phyloP scores from a whole-genome alignment of 2,113 vertebrate species.

The Takifugu bimaculatus region DNA sequence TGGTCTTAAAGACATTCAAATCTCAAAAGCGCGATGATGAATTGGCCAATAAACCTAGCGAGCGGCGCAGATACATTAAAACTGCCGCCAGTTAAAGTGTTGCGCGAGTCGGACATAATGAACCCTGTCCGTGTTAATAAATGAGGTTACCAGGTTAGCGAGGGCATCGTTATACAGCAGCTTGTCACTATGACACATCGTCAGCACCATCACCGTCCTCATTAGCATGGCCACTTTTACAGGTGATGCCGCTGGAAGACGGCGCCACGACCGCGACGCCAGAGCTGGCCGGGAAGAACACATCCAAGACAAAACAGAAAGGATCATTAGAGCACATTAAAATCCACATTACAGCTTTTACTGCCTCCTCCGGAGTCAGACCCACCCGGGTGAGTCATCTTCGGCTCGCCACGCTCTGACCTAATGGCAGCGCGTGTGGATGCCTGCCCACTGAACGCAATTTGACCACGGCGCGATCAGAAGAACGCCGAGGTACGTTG shows the following conservation, averaged over 20 bases:
- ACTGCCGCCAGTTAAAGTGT: neutral
- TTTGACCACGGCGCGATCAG: slow-evolving; percentile 45
- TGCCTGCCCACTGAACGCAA: slow-evolving; percentile 53
- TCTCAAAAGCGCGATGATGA: neutral
- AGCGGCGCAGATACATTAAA: neutral
- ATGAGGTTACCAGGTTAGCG: slow-evolving; percentile 54
- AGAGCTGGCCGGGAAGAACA: neutral
- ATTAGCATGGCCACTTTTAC: slow-evolving; percentile 38
- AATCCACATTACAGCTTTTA: slow-evolving; percentile 70
- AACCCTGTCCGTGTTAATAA: slow-evolving; percentile 2
- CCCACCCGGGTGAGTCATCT: slow-evolving; percentile 56
- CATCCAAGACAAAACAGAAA: slow-evolving; percentile 41
- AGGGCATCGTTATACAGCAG: slow-evolving; percentile 19
- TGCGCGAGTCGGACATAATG: slow-evolving; percentile 13
- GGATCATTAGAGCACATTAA: slow-evolving; percentile 71
- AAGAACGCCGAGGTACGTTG: slow-evolving; percentile 34
- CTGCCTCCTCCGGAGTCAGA: slow-evolving; percentile 57
- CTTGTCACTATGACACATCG: slow-evolving; percentile 34
- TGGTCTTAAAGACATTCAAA: neutral
- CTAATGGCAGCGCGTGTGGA: slow-evolving; percentile 40
- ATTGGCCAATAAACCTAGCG: neutral
- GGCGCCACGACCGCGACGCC: neutral
- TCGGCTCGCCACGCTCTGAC: slow-evolving; percentile 18
- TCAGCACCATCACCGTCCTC: slow-evolving; percentile 33
- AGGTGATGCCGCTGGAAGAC: slow-evolving; percentile 50